Percentiles rank a stretch among this genome's conserved stretches.
Conservation (phyloP, 2,113 vertebrate genomes). For the Amphilophus citrinellus region DNA sequence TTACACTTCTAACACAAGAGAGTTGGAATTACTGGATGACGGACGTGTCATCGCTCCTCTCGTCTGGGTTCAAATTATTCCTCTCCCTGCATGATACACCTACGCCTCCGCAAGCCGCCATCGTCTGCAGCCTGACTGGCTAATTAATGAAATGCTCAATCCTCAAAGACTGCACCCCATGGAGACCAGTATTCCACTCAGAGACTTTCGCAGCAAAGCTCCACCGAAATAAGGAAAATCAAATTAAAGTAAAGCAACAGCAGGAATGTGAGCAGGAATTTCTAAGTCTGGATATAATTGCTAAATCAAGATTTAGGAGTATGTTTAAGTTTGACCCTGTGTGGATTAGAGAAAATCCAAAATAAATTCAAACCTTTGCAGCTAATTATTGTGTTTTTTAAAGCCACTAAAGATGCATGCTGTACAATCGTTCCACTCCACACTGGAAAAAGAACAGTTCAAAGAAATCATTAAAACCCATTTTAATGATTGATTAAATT, state of each 20-base stretch:
- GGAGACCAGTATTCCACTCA: constrained; percentile 17
- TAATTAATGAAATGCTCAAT: constrained; percentile 51
- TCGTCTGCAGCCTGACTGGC: constrained; percentile 15
- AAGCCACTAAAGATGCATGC: too few relatives aligned
- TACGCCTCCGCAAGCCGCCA: constrained; percentile 6
- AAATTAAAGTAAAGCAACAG: background rate
- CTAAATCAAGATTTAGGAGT: background rate
- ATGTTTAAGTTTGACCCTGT: background rate
- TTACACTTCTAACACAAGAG: background rate
- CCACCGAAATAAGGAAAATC: background rate
- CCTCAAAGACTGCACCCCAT: constrained; percentile 36
- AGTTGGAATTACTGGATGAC: constrained; percentile 18
- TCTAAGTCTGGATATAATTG: background rate
- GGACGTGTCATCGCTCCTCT: background rate
- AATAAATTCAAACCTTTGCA: background rate
- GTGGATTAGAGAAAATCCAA: background rate
- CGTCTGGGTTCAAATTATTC: background rate
- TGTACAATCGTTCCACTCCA: background rate
- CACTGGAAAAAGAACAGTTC: background rate
- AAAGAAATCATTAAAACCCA: background rate
- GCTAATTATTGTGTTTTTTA: background rate
- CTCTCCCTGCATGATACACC: background rate
- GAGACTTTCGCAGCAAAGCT: constrained; percentile 1
- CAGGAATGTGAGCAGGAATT: background rate
- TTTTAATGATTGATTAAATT: background rate